Base-by-base conservation (phyloP, 2,888 invertebrate species). In the Alloscopus bannaensis region DNA sequence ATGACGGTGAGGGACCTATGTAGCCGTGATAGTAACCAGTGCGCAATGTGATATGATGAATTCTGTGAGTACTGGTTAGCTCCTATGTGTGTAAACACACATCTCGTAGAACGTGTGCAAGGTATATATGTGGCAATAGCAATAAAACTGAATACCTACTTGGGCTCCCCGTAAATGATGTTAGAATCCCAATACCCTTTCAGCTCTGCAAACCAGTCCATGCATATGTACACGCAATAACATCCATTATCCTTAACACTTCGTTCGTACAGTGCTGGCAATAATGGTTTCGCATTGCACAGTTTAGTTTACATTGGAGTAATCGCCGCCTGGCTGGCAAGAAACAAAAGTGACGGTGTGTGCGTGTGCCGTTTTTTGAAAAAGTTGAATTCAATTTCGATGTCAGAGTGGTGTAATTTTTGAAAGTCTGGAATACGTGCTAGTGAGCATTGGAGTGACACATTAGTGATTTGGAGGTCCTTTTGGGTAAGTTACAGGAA, bases 391-490 rank as follows among this genome's bases (percentile, higher is more conserved):
- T 36, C 18, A 28, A 42, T 45, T 62, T 24, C 11, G 20, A 28
- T 42, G 36, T 52, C 36, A 64, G 62, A 55, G 55, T 36, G 68
- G n/a, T 11, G n/a, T 4, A 40, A 40, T 64, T 18, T 55, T 36
- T 72, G 64, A 64, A 64, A 42, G 22, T 31, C 28, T 26, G 22
- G 11, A 22, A 18, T 59, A 42, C 36, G 45, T 4, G 24, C 13
- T 3, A 64, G 64, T 72, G 52, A 22, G 20, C 24, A 24, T 18
- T 62, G 47, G 8, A 50, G n/a, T n/a, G n/a, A n/a, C n/a, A n/a
- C n/a, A n/a, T n/a, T n/a, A 29, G 28, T 22, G 69, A 22, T 71
- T 72, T 72, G 72, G 72, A 72, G 72, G 72, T 64, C 72, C 72
- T 42, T 72, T 31, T 52, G 2, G 72, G 72, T 72, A 72, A 72